Percentiles rank a stretch among this genome's conserved stretches.
Evolutionary conservation across 2,113 vertebrate genomes (phyloP).

Genomic region (Pangasianodon gigas): DNA sequence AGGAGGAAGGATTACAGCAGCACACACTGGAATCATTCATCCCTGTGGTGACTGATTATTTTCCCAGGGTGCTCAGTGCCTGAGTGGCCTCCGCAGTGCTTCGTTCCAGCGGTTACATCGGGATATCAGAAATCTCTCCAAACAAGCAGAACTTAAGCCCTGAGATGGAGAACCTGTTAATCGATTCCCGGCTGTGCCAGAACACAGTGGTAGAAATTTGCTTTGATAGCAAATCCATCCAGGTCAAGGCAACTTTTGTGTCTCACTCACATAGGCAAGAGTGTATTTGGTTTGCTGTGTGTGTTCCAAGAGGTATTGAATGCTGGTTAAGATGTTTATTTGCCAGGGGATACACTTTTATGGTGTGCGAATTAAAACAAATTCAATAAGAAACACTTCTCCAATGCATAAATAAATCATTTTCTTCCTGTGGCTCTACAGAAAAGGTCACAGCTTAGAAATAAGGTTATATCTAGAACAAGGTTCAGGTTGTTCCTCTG

Average conservation of each 20-base stretch:
- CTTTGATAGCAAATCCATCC: conserved; percentile 34
- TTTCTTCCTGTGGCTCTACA: neutral
- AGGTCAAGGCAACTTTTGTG: neutral
- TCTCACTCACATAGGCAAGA: no score
- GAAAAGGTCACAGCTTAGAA: neutral
- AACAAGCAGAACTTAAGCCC: conserved; percentile 66
- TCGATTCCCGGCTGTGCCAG: conserved; percentile 50
- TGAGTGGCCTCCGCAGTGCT: conserved; percentile 41
- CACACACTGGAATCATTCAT: conserved; percentile 65
- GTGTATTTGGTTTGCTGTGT: neutral
- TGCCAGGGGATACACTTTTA: conserved; percentile 18
- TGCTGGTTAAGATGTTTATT: conserved; percentile 25
- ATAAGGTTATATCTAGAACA: neutral
- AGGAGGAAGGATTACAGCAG: conserved; percentile 64
- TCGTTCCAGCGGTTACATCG: conserved; percentile 60
- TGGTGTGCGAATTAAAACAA: conserved; percentile 1
- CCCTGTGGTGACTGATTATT: conserved; percentile 65
- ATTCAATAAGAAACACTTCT: conserved; percentile 7
- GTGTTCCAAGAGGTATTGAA: neutral
- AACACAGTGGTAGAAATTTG: conserved; percentile 49
- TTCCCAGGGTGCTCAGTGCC: conserved; percentile 66
- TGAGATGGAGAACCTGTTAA: conserved; percentile 60
- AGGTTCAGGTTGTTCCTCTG: neutral
- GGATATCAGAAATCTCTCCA: conserved; percentile 72
- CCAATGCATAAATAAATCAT: conserved; percentile 9